These are phyloP conservation scores for Muschampia plurimacula DNA, from an alignment of 2,888 invertebrate genomes.

Conservation along the genomic window DNA sequence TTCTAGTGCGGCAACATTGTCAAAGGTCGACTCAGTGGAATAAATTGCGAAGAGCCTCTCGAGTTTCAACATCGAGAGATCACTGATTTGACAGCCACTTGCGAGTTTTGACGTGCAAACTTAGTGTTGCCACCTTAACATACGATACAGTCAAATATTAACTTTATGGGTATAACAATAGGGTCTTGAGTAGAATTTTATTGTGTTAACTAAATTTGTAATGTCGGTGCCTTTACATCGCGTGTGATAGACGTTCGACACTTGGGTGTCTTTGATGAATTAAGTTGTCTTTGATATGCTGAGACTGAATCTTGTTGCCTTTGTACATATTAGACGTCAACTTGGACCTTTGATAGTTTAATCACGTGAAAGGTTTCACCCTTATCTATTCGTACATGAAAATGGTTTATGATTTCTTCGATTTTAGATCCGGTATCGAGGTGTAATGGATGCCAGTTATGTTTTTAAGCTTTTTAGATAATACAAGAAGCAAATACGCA, in stretches of 20 bases:
- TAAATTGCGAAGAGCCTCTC: slow-evolving; percentile 50
- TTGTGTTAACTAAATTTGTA: slow-evolving; percentile 24
- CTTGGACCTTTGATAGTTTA: slow-evolving; percentile 31
- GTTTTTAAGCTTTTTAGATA: too few relatives aligned
- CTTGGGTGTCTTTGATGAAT: slow-evolving; percentile 51
- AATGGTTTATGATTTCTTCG: slow-evolving; percentile 7
- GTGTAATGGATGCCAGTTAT: neutral
- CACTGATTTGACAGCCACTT: slow-evolving; percentile 56
- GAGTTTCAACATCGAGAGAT: slow-evolving; percentile 48
- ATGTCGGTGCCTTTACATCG: slow-evolving; percentile 48
- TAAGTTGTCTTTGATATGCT: slow-evolving; percentile 48
- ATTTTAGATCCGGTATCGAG: slow-evolving; percentile 1
- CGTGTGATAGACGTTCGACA: slow-evolving; percentile 48
- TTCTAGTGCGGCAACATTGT: slow-evolving; percentile 27
- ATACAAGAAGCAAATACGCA: too few relatives aligned
- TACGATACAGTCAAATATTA: slow-evolving; percentile 9
- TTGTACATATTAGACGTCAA: slow-evolving; percentile 35
- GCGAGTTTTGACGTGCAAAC: slow-evolving; percentile 40
- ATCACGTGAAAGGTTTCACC: slow-evolving; percentile 15
- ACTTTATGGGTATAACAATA: slow-evolving; percentile 29
- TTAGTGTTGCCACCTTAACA: slow-evolving; percentile 16
- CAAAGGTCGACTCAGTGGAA: slow-evolving; percentile 39
- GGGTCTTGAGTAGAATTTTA: neutral
- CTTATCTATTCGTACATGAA: slow-evolving; percentile 3
- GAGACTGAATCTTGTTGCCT: slow-evolving; percentile 45